Evolutionary conservation across 2,797 vertebrate species (phyloP).

Genomic region (Ceryle rudis): DNA sequence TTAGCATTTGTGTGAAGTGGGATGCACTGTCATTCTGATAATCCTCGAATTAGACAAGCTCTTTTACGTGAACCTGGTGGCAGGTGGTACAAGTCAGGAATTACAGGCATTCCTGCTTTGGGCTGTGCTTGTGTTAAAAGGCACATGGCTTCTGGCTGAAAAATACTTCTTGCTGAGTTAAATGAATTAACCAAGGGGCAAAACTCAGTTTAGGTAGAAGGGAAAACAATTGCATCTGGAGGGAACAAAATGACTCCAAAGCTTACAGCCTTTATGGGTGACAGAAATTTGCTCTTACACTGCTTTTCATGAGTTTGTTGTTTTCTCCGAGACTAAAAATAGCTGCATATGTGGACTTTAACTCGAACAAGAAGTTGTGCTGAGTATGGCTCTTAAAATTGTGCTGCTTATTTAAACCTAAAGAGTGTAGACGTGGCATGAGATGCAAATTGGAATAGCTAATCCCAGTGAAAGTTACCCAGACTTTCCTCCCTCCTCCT

Average conservation of each 20-base stretch:
- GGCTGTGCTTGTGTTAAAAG: conserved; percentile 76
- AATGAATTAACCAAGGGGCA: conserved; percentile 44
- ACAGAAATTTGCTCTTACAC: not conserved
- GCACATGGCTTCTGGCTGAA: conserved; percentile 51
- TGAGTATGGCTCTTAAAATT: not conserved
- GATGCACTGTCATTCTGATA: conserved; percentile 40
- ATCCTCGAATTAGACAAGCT: conserved; percentile 69
- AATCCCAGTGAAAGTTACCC: not conserved
- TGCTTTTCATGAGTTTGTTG: not conserved
- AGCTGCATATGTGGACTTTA: not conserved
- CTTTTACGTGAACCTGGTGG: conserved; percentile 62
- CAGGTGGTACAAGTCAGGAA: conserved; percentile 84
- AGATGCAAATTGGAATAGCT: not conserved
- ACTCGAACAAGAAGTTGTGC: not conserved
- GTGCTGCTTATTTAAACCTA: not conserved
- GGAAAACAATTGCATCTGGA: not conserved
- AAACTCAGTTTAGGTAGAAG: conserved; percentile 18
- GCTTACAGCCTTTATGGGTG: not conserved
- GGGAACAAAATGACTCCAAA: not conserved
- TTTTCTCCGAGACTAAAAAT: not conserved
- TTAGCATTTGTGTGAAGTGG: not conserved
- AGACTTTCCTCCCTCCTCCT: not conserved
- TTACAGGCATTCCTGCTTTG: conserved; percentile 85
- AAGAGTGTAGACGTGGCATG: not conserved
- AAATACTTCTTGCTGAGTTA: conserved; percentile 39